A percentile compares a stretch with the other conserved stretches of the same genome.
These are phyloP conservation scores for Sarcophaga peregrina DNA, from an alignment of 1,140 invertebrate genomes.

Conservation along the genomic window DNA sequence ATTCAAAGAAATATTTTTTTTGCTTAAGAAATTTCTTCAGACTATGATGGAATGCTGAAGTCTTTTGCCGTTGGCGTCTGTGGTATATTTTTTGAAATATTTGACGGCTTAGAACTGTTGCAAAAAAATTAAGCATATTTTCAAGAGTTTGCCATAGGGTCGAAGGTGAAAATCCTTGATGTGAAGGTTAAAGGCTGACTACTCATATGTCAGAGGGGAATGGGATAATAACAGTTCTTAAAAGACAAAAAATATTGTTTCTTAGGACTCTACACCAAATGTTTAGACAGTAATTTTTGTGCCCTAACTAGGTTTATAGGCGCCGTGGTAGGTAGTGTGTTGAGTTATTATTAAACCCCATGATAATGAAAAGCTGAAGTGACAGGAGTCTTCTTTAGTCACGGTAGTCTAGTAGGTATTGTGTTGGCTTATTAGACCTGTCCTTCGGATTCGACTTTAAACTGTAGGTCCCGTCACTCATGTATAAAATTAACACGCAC, in stretches of 20 bases:
- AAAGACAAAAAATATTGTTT: too few relatives aligned
- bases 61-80: conserved; percentile 6
- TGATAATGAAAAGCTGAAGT: too few relatives aligned
- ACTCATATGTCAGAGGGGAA: not conserved
- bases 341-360: too few relatives aligned
- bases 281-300: not conserved
- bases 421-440: too few relatives aligned
- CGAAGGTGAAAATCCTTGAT: not conserved
- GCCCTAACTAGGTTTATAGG: not conserved
- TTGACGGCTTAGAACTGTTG: not conserved
- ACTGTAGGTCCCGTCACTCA: too few relatives aligned
- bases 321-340: too few relatives aligned
- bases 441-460: too few relatives aligned
- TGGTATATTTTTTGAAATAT: conserved; percentile 1
- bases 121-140: not conserved
- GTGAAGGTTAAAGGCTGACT: not conserved
- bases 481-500: too few relatives aligned
- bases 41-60: not conserved
- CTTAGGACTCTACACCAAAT: not conserved
- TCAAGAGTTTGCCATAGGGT: not conserved
- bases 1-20: not conserved
- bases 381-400: too few relatives aligned
- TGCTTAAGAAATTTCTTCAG: not conserved
- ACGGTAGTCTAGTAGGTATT: too few relatives aligned
- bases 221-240: too few relatives aligned